Evolutionary conservation across 2,888 invertebrate genomes (phyloP), one percentile per base, ranked within the genome.

Genomic region (Dione vanillae): DNA sequence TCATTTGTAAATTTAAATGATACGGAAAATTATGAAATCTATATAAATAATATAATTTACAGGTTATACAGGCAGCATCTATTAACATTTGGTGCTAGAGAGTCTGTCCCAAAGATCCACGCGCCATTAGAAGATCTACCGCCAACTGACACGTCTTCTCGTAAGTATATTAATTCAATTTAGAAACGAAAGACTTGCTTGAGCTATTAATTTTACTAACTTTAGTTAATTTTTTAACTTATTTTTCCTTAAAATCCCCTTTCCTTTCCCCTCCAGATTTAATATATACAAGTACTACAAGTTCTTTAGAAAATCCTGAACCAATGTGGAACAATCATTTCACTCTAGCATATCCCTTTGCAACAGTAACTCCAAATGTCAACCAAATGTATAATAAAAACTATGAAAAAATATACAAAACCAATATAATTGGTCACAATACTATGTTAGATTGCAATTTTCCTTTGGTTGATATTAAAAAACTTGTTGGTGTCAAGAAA

Each of bases 1-100:
- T n/a, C 5, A 27, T 3, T 27, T 27, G 27, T 27, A 27, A 27
- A 2, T 27, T 27, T 3, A 27, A 27, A 27, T n/a, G n/a, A n/a
- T n/a, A n/a, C n/a, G n/a, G 5, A 3, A 27, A 27, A 27, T 27
- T 27, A 27, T 27, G 27, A 27, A 27, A 27, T 27, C 2, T 27
- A 35, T 35, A 35, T 40, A 19, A 61, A 27, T 43, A 43, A 37
- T 37, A 40, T 20, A 3, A 14, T n/a, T 78, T 75, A 2, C 81
- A 94, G 94, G 69, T 91, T 97, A 62, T 97, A 96, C 83, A 93
- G 97, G 10, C 97, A 97, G 82, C 96, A 97, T 83, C 87, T 96
- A 62, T 86, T 96, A 14, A 96, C 95, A 0, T 96, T 95, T 80
- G 96, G 96, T 47, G 94, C 91, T 40, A 89, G 92, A 67, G 95